These are phyloP conservation scores for Heliconius hermathena DNA, from an alignment of 1,140 invertebrate species.

Conservation along the genomic window DNA sequence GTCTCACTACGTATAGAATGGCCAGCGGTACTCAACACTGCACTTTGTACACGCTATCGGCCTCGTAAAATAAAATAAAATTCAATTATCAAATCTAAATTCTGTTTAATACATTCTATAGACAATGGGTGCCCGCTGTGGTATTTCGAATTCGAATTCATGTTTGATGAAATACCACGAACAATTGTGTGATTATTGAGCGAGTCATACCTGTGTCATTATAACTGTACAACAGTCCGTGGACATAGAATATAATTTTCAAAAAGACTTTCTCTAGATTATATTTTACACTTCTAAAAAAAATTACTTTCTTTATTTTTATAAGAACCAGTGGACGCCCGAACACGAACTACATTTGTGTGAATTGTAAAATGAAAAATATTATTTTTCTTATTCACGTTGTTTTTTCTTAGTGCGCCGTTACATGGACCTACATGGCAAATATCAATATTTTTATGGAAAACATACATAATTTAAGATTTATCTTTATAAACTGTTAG, in stretches of 20 bases:
- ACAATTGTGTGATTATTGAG: slow-evolving; percentile 41
- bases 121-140: neutral
- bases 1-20: too few relatives aligned
- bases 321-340: too few relatives aligned
- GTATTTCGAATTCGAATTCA: slow-evolving; percentile 22
- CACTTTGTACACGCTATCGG: too few relatives aligned
- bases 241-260: neutral
- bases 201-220: slow-evolving; percentile 38
- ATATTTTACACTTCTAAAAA: neutral
- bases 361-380: too few relatives aligned
- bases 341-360: too few relatives aligned
- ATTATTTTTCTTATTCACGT: too few relatives aligned
- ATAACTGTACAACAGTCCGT: slow-evolving; percentile 27
- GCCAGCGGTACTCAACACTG: neutral
- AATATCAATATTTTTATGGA: too few relatives aligned
- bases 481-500: too few relatives aligned
- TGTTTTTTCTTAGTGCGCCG: too few relatives aligned
- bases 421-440: too few relatives aligned
- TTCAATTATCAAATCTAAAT: neutral
- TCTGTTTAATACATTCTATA: neutral
- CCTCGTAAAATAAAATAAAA: neutral
- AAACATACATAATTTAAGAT: too few relatives aligned
- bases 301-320: neutral
- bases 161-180: slow-evolving; percentile 41
- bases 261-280: neutral